Percentiles rank a stretch among this genome's conserved stretches.
These are phyloP conservation scores for Mus pahari DNA, from an alignment of 2,113 vertebrate species.

Conservation along the genomic window DNA sequence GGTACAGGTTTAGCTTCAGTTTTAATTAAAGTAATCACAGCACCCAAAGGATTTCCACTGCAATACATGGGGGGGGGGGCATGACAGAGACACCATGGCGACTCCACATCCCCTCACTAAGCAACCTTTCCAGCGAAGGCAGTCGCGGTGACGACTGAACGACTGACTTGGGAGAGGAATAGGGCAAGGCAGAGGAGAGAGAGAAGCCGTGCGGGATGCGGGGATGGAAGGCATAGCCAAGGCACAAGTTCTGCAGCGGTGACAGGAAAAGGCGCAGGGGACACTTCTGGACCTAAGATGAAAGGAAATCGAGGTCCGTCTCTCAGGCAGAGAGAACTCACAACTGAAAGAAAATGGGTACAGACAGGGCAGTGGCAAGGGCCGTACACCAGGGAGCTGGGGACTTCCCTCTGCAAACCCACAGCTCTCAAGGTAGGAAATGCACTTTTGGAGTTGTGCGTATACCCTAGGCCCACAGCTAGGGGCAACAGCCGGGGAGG, in stretches of 20 bases:
- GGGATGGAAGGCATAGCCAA: background rate
- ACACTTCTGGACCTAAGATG: background rate
- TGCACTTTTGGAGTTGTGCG: too few relatives aligned
- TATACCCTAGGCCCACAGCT: background rate
- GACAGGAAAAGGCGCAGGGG: background rate
- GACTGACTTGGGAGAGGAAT: background rate
- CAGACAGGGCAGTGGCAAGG: background rate
- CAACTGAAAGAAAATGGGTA: background rate
- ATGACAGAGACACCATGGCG: background rate
- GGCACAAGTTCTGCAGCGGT: background rate
- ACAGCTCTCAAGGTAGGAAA: background rate
- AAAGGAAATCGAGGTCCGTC: background rate
- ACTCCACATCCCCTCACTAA: background rate
- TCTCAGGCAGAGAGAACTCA: background rate
- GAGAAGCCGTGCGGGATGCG: background rate
- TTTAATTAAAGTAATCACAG: slow-evolving; percentile 30
- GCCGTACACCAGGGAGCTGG: fast-evolving
- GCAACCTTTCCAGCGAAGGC: background rate
- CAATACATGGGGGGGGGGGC: background rate
- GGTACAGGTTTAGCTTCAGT: background rate
- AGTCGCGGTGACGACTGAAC: background rate
- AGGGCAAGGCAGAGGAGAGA: background rate
- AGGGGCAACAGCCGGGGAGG: background rate
- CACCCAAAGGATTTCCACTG: background rate
- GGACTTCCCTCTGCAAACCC: background rate